Evolutionary conservation across 2,797 vertebrate genomes (phyloP).

Genomic region (Coregonus suidteri): DNA sequence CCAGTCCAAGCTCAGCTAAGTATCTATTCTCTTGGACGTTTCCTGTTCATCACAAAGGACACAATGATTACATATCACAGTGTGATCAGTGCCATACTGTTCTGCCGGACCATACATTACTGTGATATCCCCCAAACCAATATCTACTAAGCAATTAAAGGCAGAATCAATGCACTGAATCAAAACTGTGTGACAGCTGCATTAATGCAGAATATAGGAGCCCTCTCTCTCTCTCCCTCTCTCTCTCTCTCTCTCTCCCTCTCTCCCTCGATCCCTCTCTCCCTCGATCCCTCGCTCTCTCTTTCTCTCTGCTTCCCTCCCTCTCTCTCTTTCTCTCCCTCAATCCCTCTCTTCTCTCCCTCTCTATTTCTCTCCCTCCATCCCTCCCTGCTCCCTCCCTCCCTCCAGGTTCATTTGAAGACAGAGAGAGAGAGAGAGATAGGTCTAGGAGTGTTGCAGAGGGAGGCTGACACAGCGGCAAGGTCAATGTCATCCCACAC

Average conservation of each 20-base stretch:
- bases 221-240: no score
- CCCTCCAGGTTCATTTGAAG: not conserved
- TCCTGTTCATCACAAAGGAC: not conserved
- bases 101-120: conserved; percentile 67
- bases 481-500: conserved; percentile 43
- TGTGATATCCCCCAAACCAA: conserved; percentile 58
- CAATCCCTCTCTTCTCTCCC: no score
- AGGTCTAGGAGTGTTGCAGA: conserved; percentile 6
- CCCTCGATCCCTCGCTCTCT: no score
- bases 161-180: conserved; percentile 73
- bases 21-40: no score
- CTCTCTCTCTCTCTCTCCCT: no score
- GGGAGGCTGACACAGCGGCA: conserved; percentile 11
- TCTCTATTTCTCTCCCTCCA: no score
- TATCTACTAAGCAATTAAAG: conserved; percentile 73
- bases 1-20: not conserved
- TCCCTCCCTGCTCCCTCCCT: no score
- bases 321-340: no score
- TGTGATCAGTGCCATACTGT: no score
- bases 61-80: not conserved
- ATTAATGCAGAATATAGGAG: conserved; percentile 68
- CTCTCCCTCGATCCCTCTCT: no score
- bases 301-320: no score
- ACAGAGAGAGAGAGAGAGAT: conserved; percentile 7
- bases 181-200: conserved; percentile 75